Evolutionary conservation across 2,888 invertebrate species (phyloP), one percentile per base, ranked within the genome.

Genomic region (Blastobasis lacticolella): DNA sequence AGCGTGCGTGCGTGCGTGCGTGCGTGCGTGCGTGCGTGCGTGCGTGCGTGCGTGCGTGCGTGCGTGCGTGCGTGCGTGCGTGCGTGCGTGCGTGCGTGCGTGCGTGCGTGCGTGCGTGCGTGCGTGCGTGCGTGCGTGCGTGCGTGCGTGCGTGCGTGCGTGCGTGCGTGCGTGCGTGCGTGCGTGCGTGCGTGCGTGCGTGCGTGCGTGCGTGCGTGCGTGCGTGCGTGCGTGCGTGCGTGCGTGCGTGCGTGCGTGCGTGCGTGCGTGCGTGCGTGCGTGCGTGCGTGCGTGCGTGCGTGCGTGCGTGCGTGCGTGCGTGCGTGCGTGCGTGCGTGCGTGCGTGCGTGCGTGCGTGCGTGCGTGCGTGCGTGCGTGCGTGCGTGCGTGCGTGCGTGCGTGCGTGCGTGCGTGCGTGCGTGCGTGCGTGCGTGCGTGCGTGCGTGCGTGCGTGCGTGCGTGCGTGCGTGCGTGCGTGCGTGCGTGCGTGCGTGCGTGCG

Each of bases 341-440:
- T 49, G 49, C 10, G 49, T 49, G 49, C 45, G 49, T 49, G 49
- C 10, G 49, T 49, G 49, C 45, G 49, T 49, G 49, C 9, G 45
- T 44, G 45, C 49, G 45, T 45, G 44, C 10, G 45, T 45, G 45
- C 49, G 49, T 49, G 49, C 10, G 49, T 45, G 49, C 49, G 49
- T 49, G 49, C 23, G 49, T 49, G 49, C 49, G 49, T 49, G 49
- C 23, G 49, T 49, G 49, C 49, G 49, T 49, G 49, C 23, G 49
- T 49, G 49, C 49, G 49, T 49, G 49, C 23, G 49, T 49, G 49
- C 49, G 49, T 49, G 49, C 23, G 49, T 49, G 49, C 49, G 49
- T 49, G 49, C 23, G 49, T 49, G 49, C 49, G 49, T 49, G 49
- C 23, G 49, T 49, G 49, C 49, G 49, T 49, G 49, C 23, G 49